Evolutionary conservation across 1,140 invertebrate genomes (phyloP).

Genomic region (Drosophila busckii): DNA sequence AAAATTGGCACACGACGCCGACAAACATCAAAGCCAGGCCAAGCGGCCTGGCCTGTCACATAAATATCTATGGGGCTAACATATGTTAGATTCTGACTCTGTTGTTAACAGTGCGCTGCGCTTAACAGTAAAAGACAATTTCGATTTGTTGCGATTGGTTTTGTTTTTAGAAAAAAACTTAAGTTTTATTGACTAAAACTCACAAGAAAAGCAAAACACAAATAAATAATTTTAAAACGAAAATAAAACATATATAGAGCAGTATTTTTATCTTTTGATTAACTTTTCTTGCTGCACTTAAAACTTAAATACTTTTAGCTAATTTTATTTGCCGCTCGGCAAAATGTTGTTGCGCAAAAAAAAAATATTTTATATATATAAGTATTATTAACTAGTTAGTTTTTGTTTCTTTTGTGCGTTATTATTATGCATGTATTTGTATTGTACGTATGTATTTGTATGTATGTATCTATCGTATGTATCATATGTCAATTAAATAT

Average conservation of each 20-base stretch:
- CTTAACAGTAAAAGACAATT: constrained; percentile 4
- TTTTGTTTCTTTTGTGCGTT: constrained; percentile 33
- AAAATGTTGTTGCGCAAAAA: constrained; percentile 33
- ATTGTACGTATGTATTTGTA: constrained; percentile 12
- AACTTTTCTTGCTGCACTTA: constrained; percentile 22
- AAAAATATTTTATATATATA: constrained; percentile 15
- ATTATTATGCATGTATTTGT: constrained; percentile 15
- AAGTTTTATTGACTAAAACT: constrained; percentile 73
- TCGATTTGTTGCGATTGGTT: constrained; percentile 23
- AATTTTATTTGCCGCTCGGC: constrained; percentile 55
- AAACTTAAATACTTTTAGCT: constrained; percentile 52
- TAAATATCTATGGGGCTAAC: not conserved
- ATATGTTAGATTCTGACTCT: too few species aligned
- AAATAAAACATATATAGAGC: constrained; percentile 36
- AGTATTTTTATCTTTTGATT: not conserved
- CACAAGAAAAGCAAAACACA: constrained; percentile 62
- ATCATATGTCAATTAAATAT: constrained; percentile 51
- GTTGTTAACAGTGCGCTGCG: not conserved
- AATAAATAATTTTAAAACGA: constrained; percentile 62
- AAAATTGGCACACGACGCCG: constrained; percentile 12
- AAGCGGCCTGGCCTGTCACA: not conserved
- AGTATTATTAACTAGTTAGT: constrained; percentile 6
- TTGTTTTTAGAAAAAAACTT: constrained; percentile 64
- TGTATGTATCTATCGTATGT: constrained; percentile 19
- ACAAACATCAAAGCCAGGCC: constrained; percentile 17